phyloP scores from a whole-genome alignment of 2,797 vertebrate species.

The Phalloptychus januarius region DNA sequence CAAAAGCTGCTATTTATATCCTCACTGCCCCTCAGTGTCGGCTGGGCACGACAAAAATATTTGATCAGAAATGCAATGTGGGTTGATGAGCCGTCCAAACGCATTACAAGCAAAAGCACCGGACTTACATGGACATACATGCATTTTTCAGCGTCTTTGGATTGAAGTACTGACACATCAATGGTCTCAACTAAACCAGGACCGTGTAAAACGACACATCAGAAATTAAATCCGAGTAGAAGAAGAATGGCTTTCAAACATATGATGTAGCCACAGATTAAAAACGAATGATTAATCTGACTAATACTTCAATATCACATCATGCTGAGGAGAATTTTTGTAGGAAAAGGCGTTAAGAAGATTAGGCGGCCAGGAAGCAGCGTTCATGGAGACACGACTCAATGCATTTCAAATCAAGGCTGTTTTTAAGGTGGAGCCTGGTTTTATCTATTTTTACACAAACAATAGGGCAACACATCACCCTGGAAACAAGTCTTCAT shows the following conservation, averaged over 20 bases:
- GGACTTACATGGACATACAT: neutral
- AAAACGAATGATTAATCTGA: neutral
- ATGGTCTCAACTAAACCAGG: constrained; percentile 17
- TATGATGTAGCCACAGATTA: neutral
- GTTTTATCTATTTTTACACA: constrained; percentile 34
- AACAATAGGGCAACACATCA: constrained; percentile 43
- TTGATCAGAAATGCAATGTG: constrained; percentile 67
- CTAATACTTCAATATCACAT: neutral
- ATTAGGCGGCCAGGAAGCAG: neutral
- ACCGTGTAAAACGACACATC: constrained; percentile 17
- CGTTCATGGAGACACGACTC: constrained; percentile 10
- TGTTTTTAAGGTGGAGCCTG: constrained; percentile 20
- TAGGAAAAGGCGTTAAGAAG: constrained; percentile 20
- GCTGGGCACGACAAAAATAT: constrained; percentile 60
- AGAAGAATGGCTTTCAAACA: neutral
- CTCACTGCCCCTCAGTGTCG: constrained; percentile 46
- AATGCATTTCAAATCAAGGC: constrained; percentile 24
- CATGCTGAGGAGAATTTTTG: neutral
- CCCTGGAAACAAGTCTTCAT: constrained; percentile 67
- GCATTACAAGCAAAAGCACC: constrained; percentile 6
- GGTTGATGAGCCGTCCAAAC: constrained; percentile 18
- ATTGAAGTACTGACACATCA: constrained; percentile 27
- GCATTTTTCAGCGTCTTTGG: constrained; percentile 31
- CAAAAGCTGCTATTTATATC: constrained; percentile 77
- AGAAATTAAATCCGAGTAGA: neutral